Conservation (phyloP, 2,797 vertebrate genomes). For the Caiman crocodilus region DNA sequence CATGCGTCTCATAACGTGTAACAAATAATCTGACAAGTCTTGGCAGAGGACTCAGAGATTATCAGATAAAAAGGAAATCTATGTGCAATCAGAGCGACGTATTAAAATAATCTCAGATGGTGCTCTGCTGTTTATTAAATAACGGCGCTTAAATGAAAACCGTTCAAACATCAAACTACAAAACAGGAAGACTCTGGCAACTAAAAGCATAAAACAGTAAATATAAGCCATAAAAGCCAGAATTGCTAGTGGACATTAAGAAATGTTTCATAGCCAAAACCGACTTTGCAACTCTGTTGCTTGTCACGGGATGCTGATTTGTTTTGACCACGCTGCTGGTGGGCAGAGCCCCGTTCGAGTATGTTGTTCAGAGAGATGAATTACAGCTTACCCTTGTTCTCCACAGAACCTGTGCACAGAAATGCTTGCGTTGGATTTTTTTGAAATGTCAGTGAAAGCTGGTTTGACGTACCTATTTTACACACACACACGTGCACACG, state of each 20-base stretch:
- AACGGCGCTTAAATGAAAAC: constrained; percentile 52
- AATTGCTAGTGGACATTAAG: constrained; percentile 30
- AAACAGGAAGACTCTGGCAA: constrained; percentile 44
- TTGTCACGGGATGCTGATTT: constrained; percentile 33
- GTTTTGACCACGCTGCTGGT: constrained; percentile 54
- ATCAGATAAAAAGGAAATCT: not conserved
- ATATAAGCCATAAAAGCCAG: constrained; percentile 24
- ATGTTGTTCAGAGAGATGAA: constrained; percentile 48
- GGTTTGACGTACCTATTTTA: no score
- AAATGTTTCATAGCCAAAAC: constrained; percentile 8
- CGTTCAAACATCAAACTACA: constrained; percentile 34
- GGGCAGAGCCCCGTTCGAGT: not conserved
- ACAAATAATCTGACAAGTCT: not conserved
- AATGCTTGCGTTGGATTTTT: constrained; percentile 37
- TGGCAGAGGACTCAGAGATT: not conserved
- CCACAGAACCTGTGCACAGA: not conserved
- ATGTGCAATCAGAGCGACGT: not conserved
- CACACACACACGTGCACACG: no score
- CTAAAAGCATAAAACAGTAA: constrained; percentile 51
- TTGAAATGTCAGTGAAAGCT: not conserved
- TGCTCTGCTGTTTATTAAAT: not conserved
- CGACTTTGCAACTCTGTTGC: constrained; percentile 10
- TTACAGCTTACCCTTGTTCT: constrained; percentile 58
- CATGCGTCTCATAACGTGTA: no score
- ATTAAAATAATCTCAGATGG: not conserved